Evolutionary conservation across 2,888 invertebrate genomes (phyloP), one percentile per base, ranked within the genome.

Genomic region (Meteorus cinctellus): DNA sequence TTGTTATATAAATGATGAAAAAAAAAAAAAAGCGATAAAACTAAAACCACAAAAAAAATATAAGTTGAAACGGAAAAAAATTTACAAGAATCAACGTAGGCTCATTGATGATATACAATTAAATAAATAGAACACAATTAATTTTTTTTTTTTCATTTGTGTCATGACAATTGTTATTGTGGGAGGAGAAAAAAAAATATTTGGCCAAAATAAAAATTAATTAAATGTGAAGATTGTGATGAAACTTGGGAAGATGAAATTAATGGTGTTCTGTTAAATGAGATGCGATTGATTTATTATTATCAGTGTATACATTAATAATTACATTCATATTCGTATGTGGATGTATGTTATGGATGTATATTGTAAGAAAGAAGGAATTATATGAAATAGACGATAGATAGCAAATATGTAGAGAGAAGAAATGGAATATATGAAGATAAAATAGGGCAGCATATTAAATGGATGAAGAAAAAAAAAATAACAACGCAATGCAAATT

Each of bases 1-100:
- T 65, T 65, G 19, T 65, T 65, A 65, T 65, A 65, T 65, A 77
- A 77, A 78, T 77, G 68, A 78, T 24, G 48, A 71, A 69, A 71
- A 65, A 48, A 72, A 55, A 48, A 60, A 66, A 12, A 75, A 71
- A 27, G 70, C 51, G 48, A 60, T 48, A 63, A 60, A 73, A 70
- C 60, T 31, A 41, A 34, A 34, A 8, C 8, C 8, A 8, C 69
- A 77, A 62, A 63, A 74, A 74, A 70, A 69, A 69, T 27, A 74
- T 31, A 34, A 62, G 68, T 69, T 34, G 34, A 34, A 74, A 68
- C 74, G 59, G 48, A 51, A 63, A 63, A 70, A 65, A 29, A 63
- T 70, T 48, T 62, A 51, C 14, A 75, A 55, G 31, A 70, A 60
- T 63, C 63, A 36, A 68, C 67, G 51, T 68, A 31, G n/a, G 2